Evolutionary conservation across 2,113 vertebrate species (phyloP).

Genomic region (Esox niger): DNA sequence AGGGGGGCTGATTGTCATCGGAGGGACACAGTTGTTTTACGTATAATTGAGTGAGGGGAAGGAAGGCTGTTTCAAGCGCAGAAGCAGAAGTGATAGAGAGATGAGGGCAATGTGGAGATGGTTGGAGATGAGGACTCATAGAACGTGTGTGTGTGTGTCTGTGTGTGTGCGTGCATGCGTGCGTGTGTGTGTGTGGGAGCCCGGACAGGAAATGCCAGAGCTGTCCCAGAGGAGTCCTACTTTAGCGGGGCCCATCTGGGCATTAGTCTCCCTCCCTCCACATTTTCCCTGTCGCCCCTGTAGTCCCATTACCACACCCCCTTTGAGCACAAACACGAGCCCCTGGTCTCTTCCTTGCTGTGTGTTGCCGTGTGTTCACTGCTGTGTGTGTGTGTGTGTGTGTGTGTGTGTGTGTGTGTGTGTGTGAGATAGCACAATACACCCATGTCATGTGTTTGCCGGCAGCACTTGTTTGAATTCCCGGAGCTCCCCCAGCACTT

Average conservation of each 20-base stretch:
- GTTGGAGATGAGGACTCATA: no score
- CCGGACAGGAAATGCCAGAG: constrained; percentile 11
- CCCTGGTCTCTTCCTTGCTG: constrained; percentile 41
- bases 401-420: constrained; percentile 24
- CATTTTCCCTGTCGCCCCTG: background rate
- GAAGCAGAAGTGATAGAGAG: background rate
- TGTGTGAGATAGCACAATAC: background rate
- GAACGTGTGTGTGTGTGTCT: background rate
- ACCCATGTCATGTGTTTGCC: constrained; percentile 12
- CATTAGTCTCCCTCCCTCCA: background rate
- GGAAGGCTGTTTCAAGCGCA: background rate
- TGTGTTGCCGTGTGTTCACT: no score
- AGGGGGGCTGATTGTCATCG: background rate
- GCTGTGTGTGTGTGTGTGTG: constrained; percentile 21
- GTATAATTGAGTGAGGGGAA: background rate
- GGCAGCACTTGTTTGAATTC: constrained; percentile 30
- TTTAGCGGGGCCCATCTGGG: background rate
- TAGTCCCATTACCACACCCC: background rate
- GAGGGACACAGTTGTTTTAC: background rate
- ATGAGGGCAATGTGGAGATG: background rate
- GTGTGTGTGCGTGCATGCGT: no score
- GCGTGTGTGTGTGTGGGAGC: constrained; percentile 8
- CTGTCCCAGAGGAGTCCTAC: constrained; percentile 1
- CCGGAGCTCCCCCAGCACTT: constrained; percentile 40
- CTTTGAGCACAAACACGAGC: constrained; percentile 12